These are phyloP conservation scores for Drosophila malerkotliana DNA, from an alignment of 1,140 invertebrate species.

Conservation along the genomic window DNA sequence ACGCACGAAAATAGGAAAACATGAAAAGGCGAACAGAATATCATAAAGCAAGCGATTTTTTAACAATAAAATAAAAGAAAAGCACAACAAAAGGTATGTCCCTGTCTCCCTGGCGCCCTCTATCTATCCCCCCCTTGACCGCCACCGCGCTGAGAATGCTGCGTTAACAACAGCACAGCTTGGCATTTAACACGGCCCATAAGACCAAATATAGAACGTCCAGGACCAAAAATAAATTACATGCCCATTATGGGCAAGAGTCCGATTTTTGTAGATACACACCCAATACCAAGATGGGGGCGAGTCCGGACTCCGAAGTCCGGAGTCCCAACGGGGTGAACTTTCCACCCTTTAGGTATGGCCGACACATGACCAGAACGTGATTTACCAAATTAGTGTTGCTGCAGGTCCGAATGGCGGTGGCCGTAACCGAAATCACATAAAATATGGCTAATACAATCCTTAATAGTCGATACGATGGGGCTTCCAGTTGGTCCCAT, in stretches of 20 bases:
- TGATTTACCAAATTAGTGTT: constrained; percentile 54
- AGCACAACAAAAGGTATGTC: constrained; percentile 41
- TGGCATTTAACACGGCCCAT: constrained; percentile 52
- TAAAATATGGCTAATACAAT: constrained; percentile 46
- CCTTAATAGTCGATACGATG: constrained; percentile 27
- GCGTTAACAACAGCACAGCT: constrained; percentile 44
- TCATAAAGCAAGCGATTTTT: constrained; percentile 53
- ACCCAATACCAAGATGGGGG: constrained; percentile 2
- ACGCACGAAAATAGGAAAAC: constrained; percentile 16
- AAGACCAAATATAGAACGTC: constrained; percentile 52
- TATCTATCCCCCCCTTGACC: background rate
- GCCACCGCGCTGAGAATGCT: background rate
- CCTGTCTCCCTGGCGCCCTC: background rate
- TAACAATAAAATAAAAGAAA: constrained; percentile 50
- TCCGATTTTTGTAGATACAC: constrained; percentile 47
- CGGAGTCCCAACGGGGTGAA: background rate
- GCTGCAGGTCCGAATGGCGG: constrained; percentile 41
- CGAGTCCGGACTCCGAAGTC: no score
- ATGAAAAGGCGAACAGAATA: constrained; percentile 36
- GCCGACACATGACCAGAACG: constrained; percentile 35
- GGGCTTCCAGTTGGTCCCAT: background rate
- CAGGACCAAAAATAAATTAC: constrained; percentile 53
- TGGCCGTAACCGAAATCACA: constrained; percentile 32
- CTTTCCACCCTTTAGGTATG: constrained; percentile 21
- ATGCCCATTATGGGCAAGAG: constrained; percentile 47